Conservation (phyloP, 2,797 vertebrate species). For the Hoplostethus mediterraneus region DNA sequence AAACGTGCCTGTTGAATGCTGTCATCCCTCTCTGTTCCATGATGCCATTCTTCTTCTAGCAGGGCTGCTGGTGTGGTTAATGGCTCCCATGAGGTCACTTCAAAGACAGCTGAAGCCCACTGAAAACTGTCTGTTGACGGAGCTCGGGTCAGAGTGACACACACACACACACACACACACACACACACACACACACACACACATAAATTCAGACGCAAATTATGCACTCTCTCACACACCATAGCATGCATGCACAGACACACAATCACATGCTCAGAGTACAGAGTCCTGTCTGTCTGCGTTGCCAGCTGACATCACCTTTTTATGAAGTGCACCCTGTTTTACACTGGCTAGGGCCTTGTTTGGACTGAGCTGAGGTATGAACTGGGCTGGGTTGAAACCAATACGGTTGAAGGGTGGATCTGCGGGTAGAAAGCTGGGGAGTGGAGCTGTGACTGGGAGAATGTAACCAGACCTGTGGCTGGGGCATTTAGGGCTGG, state of each 20-base stretch:
- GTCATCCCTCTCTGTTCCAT: constrained; percentile 67
- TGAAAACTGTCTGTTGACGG: constrained; percentile 67
- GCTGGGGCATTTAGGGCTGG: constrained; percentile 41
- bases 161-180: constrained; percentile 55
- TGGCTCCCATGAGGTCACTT: constrained; percentile 75
- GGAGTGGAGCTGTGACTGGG: constrained; percentile 43
- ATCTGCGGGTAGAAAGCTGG: constrained; percentile 42
- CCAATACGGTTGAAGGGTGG: constrained; percentile 55
- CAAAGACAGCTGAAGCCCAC: constrained; percentile 65
- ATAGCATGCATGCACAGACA: constrained; percentile 36
- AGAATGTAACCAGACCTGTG: constrained; percentile 54
- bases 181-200: neutral
- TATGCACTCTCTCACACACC: constrained; percentile 58
- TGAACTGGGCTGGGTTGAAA: constrained; percentile 52
- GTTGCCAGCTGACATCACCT: constrained; percentile 78
- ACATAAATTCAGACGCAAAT: neutral
- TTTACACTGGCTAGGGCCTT: constrained; percentile 68
- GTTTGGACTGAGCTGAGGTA: constrained; percentile 65
- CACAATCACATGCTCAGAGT: constrained; percentile 30
- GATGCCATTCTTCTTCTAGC: constrained; percentile 69
- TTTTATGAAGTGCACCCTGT: constrained; percentile 75
- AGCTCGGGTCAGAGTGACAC: constrained; percentile 66
- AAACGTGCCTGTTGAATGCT: constrained; percentile 58
- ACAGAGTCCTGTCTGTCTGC: constrained; percentile 72
- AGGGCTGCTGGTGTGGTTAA: constrained; percentile 56